Conservation (phyloP, 1,140 invertebrate genomes). For the Drosophila nigromelanica region DNA sequence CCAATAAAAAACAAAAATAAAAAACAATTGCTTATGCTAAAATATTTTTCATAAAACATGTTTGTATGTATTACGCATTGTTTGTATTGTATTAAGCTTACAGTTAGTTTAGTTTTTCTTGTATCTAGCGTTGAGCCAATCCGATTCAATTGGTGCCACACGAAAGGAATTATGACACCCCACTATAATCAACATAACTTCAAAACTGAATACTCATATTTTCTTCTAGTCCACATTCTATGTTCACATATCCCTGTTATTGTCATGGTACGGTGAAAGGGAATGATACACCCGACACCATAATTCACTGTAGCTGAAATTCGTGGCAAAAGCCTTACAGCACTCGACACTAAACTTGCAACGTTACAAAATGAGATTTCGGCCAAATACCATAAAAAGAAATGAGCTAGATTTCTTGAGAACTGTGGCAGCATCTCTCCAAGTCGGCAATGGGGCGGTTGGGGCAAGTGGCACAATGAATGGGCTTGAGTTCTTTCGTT, state of each 20-base stretch:
- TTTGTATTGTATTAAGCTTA: too few relatives aligned
- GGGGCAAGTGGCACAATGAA: conserved; percentile 34
- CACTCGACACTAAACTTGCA: conserved; percentile 58
- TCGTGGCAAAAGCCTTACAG: conserved; percentile 6
- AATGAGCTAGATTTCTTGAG: conserved; percentile 56
- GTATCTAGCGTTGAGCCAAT: too few relatives aligned
- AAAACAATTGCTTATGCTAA: too few relatives aligned
- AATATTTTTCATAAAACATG: too few relatives aligned
- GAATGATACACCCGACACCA: not conserved
- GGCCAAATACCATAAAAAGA: conserved; percentile 54
- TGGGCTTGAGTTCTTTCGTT: conserved; percentile 25
- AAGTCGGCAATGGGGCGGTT: not conserved
- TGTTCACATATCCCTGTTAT: not conserved
- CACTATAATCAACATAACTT: not conserved
- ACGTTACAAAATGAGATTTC: conserved; percentile 59
- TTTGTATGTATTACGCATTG: too few relatives aligned
- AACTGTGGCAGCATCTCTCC: conserved; percentile 10
- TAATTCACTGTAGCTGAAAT: conserved; percentile 21
- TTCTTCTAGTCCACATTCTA: not conserved
- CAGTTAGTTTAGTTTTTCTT: too few relatives aligned
- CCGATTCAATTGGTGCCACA: too few relatives aligned
- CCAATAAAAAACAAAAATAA: too few relatives aligned
- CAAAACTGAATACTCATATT: not conserved
- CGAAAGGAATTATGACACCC: not conserved
- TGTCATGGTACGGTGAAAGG: not conserved